phyloP scores from a whole-genome alignment of 2,888 invertebrate species.

The Stenoptilia bipunctidactyla region DNA sequence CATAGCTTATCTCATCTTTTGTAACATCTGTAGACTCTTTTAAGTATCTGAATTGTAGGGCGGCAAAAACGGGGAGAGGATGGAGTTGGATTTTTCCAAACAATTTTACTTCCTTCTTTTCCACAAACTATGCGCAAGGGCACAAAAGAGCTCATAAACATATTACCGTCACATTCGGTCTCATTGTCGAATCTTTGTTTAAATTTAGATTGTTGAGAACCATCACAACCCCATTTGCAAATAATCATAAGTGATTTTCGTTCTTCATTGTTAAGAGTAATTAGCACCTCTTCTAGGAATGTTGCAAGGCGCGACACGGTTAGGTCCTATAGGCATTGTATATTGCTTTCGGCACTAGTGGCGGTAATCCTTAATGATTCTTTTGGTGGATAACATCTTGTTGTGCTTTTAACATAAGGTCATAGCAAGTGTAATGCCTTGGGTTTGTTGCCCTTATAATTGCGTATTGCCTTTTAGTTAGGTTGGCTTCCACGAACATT shows the following conservation, averaged over 20 bases:
- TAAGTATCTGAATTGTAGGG: conserved; percentile 19
- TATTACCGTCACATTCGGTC: conserved; percentile 12
- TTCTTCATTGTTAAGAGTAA: conserved; percentile 5
- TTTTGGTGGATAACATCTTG: too few species aligned
- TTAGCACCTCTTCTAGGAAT: conserved; percentile 7
- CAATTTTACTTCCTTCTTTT: conserved; percentile 13
- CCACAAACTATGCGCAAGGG: conserved; percentile 16
- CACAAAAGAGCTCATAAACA: conserved; percentile 21
- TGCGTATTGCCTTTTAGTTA: too few species aligned
- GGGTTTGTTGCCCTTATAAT: too few species aligned
- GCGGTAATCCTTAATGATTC: too few species aligned
- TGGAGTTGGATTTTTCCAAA: conserved; percentile 21
- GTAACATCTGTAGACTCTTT: conserved; percentile 18
- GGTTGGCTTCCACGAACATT: too few species aligned
- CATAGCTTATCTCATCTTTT: conserved; percentile 18
- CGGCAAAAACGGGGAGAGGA: conserved; percentile 22
- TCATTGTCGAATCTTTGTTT: conserved; percentile 14
- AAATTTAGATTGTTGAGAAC: conserved; percentile 16
- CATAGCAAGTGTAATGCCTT: too few species aligned
- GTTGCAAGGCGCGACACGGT: too few species aligned
- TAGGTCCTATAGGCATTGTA: too few species aligned
- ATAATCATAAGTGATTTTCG: conserved; percentile 11
- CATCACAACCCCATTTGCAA: conserved; percentile 20
- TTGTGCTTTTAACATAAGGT: too few species aligned
- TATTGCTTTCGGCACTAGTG: too few species aligned